Percentiles rank a stretch among this genome's conserved stretches.
Conservation (phyloP, 2,113 vertebrate species). For the Echinops telfairi region DNA sequence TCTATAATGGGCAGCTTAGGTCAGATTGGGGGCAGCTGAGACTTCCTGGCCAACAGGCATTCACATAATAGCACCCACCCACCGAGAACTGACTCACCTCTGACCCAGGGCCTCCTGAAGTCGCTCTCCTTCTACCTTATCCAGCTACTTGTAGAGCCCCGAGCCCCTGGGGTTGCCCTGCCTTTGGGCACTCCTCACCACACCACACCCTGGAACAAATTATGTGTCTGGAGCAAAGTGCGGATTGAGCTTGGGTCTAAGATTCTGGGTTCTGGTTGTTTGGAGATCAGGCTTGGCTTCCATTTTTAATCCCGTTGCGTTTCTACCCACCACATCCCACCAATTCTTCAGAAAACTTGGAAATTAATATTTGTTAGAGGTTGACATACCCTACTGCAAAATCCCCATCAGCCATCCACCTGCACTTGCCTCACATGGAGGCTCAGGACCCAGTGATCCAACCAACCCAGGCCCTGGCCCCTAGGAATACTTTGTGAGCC, state of each 20-base stretch:
- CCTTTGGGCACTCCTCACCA: not conserved
- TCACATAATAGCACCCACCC: too few relatives aligned
- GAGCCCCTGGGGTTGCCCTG: not conserved
- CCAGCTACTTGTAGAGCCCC: not conserved
- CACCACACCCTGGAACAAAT: not conserved
- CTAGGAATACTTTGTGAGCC: not conserved
- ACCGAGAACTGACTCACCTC: not conserved
- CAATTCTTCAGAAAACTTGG: not conserved
- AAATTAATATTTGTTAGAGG: slow-evolving; percentile 68
- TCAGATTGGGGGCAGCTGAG: not conserved
- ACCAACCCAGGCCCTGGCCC: not conserved
- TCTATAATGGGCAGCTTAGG: not conserved
- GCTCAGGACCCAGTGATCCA: not conserved
- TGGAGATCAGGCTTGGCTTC: not conserved
- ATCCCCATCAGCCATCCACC: not conserved
- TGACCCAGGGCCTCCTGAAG: not conserved
- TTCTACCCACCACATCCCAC: not conserved
- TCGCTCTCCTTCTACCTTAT: not conserved
- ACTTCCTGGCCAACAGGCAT: not conserved
- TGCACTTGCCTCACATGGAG: not conserved
- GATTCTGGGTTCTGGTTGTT: not conserved
- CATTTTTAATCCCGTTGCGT: rapidly evolving
- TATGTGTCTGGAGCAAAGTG: not conserved
- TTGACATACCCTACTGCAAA: slow-evolving; percentile 5
- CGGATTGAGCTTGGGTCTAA: too few relatives aligned